Percentiles rank a stretch among this genome's conserved stretches.
Evolutionary conservation across 2,888 invertebrate species (phyloP).

Genomic region (Lordiphosa andalusiaca): DNA sequence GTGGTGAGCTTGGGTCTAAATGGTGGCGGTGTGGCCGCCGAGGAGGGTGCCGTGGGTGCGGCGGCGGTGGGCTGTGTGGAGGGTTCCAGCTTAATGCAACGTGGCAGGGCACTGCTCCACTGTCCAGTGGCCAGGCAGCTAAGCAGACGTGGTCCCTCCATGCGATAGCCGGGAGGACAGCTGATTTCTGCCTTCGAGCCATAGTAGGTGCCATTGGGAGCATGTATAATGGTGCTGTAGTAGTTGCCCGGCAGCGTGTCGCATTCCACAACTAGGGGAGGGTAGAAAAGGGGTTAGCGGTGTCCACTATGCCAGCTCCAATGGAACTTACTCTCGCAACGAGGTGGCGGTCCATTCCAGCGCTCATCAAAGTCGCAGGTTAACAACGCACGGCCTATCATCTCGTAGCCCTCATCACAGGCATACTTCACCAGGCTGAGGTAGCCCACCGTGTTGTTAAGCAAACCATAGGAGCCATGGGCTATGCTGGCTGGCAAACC

Average conservation of each 20-base stretch:
- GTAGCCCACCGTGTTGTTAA: conserved; percentile 93
- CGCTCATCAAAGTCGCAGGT: conserved; percentile 95
- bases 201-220: conserved; percentile 84
- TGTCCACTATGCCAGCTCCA: too few species aligned
- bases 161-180: conserved; percentile 86
- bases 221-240: conserved; percentile 82
- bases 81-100: conserved; percentile 85
- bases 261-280: conserved; percentile 88
- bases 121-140: conserved; percentile 88
- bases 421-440: conserved; percentile 91
- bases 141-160: conserved; percentile 85
- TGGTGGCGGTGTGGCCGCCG: conserved; percentile 42
- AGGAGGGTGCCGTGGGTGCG: conserved; percentile 44
- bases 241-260: conserved; percentile 84
- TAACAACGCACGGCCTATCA: conserved; percentile 90
- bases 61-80: conserved; percentile 73
- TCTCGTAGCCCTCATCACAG: conserved; percentile 91
- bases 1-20: conserved; percentile 78
- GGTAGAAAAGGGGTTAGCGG: too few species aligned
- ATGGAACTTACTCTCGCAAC: conserved; percentile 88
- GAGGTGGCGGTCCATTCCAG: conserved; percentile 96
- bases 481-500: conserved; percentile 92
- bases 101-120: conserved; percentile 89
- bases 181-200: conserved; percentile 89
- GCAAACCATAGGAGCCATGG: conserved; percentile 89